Base-by-base conservation (phyloP, 92 coral and sea anemone species). In the Paragorgia papillata region DNA sequence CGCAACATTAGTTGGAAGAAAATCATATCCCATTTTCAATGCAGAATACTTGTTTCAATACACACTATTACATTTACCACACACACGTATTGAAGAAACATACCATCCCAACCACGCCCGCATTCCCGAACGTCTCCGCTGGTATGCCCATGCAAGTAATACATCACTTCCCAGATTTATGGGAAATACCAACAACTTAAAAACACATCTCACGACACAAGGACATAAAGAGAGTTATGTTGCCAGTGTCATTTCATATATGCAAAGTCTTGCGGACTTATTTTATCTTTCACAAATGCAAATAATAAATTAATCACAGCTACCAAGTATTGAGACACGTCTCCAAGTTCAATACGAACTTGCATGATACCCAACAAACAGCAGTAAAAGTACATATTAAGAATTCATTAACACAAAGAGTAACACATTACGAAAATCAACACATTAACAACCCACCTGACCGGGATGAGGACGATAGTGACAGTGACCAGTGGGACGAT, bases 221-320 rank as follows among this genome's bases (percentile, higher is more conserved):
- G 69, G 69, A 31, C 46, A 60, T 30, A 31, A 35, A 10, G 69
- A 63, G 6, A 31, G 48, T 9, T 31, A 29, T 9, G 35, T 31
- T 0, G 5, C 44, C 0, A 63, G 20, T 9, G 14, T 63, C n/a
- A 31, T 30, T 18, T 31, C 69, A 63, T n/a, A n/a, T n/a, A 28
- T 63, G 13, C 69, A 63, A 35, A 18, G 44, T 15, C 25, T 63
- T 10, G 5, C 43, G 10, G 69, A 63, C 20, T 21, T 63, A 9
- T 63, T 63, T 35, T 39, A 63, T 33, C 48, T 63, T 9, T 10
- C 69, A 31, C 69, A 63, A 30, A 63, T 63, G 69, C 12, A 63
- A 13, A 63, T 63, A 24, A 63, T 33, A 7, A 46, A 46, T 46
- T 9, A 9, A 2, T 6, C 14, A 6, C 53, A 46, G n/a, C n/a